Conservation (phyloP, 2,888 invertebrate genomes). For the Oasisia sp. region DNA sequence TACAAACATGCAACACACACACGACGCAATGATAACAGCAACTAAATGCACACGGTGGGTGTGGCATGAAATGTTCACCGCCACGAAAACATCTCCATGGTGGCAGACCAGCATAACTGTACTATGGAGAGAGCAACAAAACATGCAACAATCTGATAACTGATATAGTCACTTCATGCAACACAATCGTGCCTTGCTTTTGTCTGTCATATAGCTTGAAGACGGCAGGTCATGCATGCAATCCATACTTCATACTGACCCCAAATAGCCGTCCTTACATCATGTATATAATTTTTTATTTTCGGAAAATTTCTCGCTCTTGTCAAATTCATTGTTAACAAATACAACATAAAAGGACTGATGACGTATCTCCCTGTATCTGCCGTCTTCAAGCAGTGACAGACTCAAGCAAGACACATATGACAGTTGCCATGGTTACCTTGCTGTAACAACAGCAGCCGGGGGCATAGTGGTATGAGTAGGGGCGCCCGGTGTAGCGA, state of each 20-base stretch:
- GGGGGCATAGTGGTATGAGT: conserved; percentile 32
- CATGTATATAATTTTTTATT: not conserved
- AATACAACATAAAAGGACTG: not conserved
- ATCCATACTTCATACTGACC: not conserved
- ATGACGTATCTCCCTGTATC: not conserved
- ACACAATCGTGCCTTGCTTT: not conserved
- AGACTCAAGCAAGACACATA: not conserved
- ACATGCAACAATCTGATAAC: not conserved
- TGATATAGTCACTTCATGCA: not conserved
- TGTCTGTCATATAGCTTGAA: not conserved
- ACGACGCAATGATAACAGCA: not conserved
- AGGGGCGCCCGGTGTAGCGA: conserved; percentile 48
- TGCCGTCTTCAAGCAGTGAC: not conserved
- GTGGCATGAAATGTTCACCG: conserved; percentile 4
- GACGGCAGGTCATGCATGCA: not conserved
- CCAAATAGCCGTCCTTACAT: not conserved
- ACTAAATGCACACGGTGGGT: not conserved
- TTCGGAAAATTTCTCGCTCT: not conserved
- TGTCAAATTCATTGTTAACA: not conserved
- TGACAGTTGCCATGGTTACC: not conserved
- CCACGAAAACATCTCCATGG: not conserved
- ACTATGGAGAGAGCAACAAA: not conserved
- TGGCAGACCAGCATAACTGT: not conserved
- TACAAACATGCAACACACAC: conserved; percentile 17
- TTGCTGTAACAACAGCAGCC: conserved; percentile 17